Evolutionary conservation across 2,113 vertebrate species (phyloP).

Genomic region (Zosterops hypoxanthus): DNA sequence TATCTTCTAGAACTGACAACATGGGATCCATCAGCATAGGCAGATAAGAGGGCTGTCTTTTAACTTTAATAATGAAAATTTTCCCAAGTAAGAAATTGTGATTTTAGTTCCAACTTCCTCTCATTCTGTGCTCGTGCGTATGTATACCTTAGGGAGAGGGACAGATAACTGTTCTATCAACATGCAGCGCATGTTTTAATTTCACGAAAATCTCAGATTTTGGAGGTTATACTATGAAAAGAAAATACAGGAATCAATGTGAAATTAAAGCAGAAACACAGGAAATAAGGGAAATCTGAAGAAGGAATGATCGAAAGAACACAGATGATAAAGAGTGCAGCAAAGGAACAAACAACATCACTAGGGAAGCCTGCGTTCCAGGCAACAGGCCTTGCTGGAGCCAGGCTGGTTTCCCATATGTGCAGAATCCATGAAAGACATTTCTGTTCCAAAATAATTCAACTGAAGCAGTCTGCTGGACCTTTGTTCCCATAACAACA

Average conservation of each 20-base stretch:
- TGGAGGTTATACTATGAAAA: neutral
- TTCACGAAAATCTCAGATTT: neutral
- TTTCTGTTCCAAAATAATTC: neutral
- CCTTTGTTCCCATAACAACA: constrained; percentile 37
- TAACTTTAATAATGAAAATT: neutral
- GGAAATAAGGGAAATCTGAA: neutral
- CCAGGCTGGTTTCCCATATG: neutral
- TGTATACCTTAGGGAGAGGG: neutral
- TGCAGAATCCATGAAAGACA: neutral
- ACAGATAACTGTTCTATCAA: neutral
- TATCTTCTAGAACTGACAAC: neutral
- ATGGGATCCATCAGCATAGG: neutral
- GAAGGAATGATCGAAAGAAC: neutral
- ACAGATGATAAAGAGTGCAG: neutral
- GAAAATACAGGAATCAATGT: neutral
- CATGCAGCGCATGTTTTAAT: neutral
- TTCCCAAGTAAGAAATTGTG: neutral
- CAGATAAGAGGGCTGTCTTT: neutral
- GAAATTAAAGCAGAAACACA: neutral
- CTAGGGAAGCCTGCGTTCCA: neutral
- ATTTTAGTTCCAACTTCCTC: neutral
- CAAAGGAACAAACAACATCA: neutral
- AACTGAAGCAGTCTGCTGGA: neutral
- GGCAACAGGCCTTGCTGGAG: neutral
- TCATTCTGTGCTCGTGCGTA: neutral